Conservation (phyloP, 1,140 invertebrate genomes). For the Papilio glaucus region DNA sequence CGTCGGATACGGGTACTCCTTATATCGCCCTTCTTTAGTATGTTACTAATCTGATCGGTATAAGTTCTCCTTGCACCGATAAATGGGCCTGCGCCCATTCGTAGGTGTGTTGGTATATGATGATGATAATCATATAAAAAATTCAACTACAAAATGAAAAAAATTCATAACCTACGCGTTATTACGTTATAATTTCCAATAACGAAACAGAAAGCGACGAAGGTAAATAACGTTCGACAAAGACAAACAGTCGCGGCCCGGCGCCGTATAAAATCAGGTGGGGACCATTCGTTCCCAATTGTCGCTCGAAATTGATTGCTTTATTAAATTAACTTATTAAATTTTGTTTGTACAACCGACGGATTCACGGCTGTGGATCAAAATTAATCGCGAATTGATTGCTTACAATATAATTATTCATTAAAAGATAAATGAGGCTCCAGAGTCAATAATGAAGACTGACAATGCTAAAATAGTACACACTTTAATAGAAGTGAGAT, state of each 20-base stretch:
- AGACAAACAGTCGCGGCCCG: constrained; percentile 1
- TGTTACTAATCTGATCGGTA: too few relatives aligned
- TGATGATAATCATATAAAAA: not conserved
- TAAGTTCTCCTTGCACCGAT: too few relatives aligned
- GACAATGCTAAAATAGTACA: too few relatives aligned
- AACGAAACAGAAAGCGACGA: constrained; percentile 2
- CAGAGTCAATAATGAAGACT: too few relatives aligned
- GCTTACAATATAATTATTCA: not conserved
- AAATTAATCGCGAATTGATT: constrained; percentile 1
- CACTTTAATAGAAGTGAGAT: too few relatives aligned
- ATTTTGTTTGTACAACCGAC: constrained; percentile 8
- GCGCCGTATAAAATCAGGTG: constrained; percentile 8
- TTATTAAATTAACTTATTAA: constrained; percentile 18
- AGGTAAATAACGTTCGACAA: constrained; percentile 20
- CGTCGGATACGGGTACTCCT: too few relatives aligned
- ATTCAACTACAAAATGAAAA: not conserved
- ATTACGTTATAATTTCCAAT: constrained; percentile 23
- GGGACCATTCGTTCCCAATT: constrained; percentile 22
- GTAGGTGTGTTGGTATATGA: too few relatives aligned
- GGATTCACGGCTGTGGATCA: not conserved
- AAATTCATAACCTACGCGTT: not conserved
- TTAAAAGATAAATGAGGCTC: not conserved
- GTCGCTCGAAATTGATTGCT: constrained; percentile 17
- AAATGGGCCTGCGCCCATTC: too few relatives aligned
- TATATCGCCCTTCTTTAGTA: too few relatives aligned